phyloP scores from a whole-genome alignment of 2,797 vertebrate genomes.

The Enteromius mattozi region DNA sequence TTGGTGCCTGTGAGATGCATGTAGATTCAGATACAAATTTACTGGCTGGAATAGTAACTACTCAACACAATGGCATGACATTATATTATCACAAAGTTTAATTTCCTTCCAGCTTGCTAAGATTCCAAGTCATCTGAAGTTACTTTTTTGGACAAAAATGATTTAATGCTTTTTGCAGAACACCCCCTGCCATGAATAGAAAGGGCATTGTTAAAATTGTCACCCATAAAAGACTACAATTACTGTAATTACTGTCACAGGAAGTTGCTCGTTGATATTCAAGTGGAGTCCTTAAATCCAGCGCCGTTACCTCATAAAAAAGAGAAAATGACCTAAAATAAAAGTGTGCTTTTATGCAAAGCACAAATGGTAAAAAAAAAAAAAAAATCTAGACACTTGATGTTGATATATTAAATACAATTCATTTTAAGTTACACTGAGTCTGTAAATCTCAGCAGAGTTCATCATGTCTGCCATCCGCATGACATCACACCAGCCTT shows the following conservation, averaged over 20 bases:
- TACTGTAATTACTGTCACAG: slow-evolving; percentile 22
- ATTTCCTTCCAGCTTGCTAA: background rate
- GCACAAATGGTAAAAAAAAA: background rate
- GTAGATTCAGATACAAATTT: background rate
- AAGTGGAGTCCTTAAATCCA: background rate
- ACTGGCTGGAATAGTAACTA: background rate
- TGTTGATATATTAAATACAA: slow-evolving; percentile 22
- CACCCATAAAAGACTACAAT: slow-evolving; percentile 31
- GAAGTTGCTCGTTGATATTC: slow-evolving; percentile 17
- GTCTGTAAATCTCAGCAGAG: background rate
- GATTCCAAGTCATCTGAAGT: background rate
- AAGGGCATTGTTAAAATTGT: slow-evolving; percentile 33
- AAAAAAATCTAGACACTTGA: background rate
- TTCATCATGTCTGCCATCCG: too few relatives aligned
- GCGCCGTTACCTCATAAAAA: background rate
- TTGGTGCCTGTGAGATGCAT: background rate
- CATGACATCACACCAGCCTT: background rate
- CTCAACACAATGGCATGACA: background rate
- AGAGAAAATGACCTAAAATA: background rate
- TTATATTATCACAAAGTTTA: slow-evolving; percentile 12
- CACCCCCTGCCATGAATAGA: slow-evolving; percentile 3
- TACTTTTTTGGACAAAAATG: background rate
- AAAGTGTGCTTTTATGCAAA: background rate
- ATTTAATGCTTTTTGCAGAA: slow-evolving; percentile 14
- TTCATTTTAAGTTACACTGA: slow-evolving; percentile 22